phyloP scores from a whole-genome alignment of 2,113 vertebrate genomes.

The Trematocara marginatum region DNA sequence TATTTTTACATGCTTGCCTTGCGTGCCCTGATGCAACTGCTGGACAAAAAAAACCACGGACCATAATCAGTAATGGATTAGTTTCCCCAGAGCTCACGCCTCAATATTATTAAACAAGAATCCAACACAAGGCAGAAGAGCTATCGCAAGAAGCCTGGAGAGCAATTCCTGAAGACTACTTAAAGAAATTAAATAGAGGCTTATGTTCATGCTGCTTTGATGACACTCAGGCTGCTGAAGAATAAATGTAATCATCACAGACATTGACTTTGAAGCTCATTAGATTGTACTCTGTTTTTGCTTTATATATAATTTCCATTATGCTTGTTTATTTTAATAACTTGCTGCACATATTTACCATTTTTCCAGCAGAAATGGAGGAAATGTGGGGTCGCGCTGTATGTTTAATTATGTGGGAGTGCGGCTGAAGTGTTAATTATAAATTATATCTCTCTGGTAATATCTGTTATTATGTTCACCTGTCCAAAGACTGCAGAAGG shows the following conservation, averaged over 20 bases:
- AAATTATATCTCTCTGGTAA: not conserved
- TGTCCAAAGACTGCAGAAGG: not conserved
- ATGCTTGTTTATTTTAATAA: not conserved
- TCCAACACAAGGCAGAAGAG: not conserved
- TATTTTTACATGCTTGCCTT: not conserved
- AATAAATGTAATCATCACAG: not conserved
- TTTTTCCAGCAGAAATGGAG: not conserved
- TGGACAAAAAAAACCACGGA: not conserved
- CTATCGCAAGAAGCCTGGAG: not conserved
- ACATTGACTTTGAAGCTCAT: not conserved
- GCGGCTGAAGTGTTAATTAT: not conserved
- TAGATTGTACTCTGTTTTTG: not conserved
- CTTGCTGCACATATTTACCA: not conserved
- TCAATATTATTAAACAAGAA: not conserved
- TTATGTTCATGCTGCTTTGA: not conserved
- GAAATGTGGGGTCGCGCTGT: not conserved
- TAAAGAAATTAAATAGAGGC: not conserved
- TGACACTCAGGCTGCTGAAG: not conserved
- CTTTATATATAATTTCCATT: not conserved
- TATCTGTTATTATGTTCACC: not conserved
- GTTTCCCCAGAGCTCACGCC: not conserved
- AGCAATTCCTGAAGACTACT: not conserved
- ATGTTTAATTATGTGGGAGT: not conserved
- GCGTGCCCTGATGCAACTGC: not conserved
- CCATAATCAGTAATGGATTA: not conserved